Percentiles rank a stretch among this genome's conserved stretches.
Evolutionary conservation across 2,888 invertebrate species (phyloP).

Genomic region (Andricus curvator): DNA sequence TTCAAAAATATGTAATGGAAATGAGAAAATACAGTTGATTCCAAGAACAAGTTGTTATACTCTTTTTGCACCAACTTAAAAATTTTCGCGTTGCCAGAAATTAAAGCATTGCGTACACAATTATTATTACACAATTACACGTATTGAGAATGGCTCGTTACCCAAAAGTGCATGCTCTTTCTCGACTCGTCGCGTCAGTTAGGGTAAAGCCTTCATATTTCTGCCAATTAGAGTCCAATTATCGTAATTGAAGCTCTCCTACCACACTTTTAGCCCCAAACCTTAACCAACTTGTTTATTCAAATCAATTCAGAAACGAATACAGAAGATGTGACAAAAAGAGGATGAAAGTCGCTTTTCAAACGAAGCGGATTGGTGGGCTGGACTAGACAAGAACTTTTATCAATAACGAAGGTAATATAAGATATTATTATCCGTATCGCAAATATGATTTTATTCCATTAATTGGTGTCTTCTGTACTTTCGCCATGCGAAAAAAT

Average conservation of each 20-base stretch:
- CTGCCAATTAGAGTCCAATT: neutral
- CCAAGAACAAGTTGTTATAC: too few relatives aligned
- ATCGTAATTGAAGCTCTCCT: neutral
- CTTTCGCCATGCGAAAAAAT: too few relatives aligned
- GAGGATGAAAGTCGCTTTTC: neutral
- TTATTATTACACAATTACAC: neutral
- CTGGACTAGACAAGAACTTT: too few relatives aligned
- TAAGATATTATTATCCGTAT: too few relatives aligned
- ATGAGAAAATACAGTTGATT: too few relatives aligned
- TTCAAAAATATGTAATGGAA: too few relatives aligned
- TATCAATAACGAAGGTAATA: too few relatives aligned
- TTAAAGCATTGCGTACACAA: neutral
- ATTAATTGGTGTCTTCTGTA: too few relatives aligned
- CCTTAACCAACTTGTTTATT: neutral
- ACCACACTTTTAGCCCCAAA: neutral
- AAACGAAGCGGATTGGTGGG: neutral
- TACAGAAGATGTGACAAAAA: neutral
- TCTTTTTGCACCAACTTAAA: neutral
- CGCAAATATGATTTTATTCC: too few relatives aligned
- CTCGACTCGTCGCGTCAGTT: neutral
- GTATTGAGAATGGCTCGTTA: too few relatives aligned
- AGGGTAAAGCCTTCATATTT: neutral
- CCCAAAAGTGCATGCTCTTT: too few relatives aligned
- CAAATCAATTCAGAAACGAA: neutral
- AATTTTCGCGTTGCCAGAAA: neutral